Evolutionary conservation across 2,113 vertebrate species (phyloP), one percentile per base, ranked within the genome.

Genomic region (Tetrao urogallus): DNA sequence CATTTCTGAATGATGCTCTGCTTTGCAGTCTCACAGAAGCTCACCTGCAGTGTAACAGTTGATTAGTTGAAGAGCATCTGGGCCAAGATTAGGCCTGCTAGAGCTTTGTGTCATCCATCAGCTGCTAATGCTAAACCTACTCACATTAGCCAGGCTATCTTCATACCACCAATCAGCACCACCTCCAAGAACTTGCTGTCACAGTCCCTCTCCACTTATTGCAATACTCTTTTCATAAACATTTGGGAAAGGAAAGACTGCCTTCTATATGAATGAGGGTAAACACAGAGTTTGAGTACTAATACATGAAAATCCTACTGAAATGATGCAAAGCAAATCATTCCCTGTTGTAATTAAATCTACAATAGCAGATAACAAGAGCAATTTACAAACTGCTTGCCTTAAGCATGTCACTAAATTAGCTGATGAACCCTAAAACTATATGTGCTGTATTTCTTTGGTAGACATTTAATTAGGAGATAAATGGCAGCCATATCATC

Each of bases 381-480:
- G 45, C 63, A 15, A 36, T 32, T 58, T 27, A 32, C 25, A 47
- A 61, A 11, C 19, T 71, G 38, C 21, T 73, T 65, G 36, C 38
- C 11, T 82, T 34, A n/a, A 71, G 38, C 36, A 76, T 52, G 17
- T 32, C 73, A 22, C 27, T 70, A 22, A 58, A 38, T n/a, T 32
- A 47, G 71, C 30, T 34, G 25, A 81, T 30, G 42, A 40, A 30
- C 40, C 54, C 75, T 81, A 36, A 74, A 86, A 11, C 30, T 36
- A 12, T 5, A 18, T 1, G 0, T 10, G 21, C 11, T 28, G 4
- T 15, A 11, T 34, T 22, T 69, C 56, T 27, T 18, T 24, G 45
- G 47, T 47, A 24, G 52, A 56, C 7, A 6, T 48, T 66, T 45
- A 40, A 73, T 25, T 13, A n/a, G 50, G 50, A 56, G 32, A 13